Percentiles rank a stretch among this genome's conserved stretches.
phyloP scores from a whole-genome alignment of 2,888 invertebrate genomes.

The Isoperla grammatica region DNA sequence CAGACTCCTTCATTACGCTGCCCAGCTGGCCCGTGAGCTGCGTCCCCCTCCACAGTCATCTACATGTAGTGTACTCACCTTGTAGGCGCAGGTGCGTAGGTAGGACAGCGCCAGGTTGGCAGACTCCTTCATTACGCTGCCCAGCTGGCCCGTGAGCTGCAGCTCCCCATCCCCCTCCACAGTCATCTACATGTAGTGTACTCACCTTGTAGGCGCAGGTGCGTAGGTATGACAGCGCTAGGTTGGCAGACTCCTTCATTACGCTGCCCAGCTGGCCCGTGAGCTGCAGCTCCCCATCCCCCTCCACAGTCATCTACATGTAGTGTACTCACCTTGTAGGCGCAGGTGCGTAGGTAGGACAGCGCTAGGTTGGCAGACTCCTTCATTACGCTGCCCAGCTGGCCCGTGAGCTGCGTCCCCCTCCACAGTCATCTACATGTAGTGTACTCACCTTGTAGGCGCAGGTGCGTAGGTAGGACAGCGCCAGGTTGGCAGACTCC shows the following conservation, averaged over 20 bases:
- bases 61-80: too few relatives aligned
- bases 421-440: too few relatives aligned
- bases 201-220: conserved; percentile 39
- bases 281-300: conserved; percentile 47
- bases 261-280: conserved; percentile 53
- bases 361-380: conserved; percentile 52
- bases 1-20: conserved; percentile 53
- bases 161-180: conserved; percentile 48
- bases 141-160: conserved; percentile 50
- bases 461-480: conserved; percentile 47
- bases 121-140: conserved; percentile 53
- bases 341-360: conserved; percentile 47
- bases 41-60: too few relatives aligned
- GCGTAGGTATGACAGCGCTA: conserved; percentile 50
- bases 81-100: conserved; percentile 41
- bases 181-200: too few relatives aligned
- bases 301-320: too few relatives aligned
- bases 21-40: conserved; percentile 52
- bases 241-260: conserved; percentile 52
- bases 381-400: conserved; percentile 52
- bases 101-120: conserved; percentile 51
- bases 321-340: conserved; percentile 36
- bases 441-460: conserved; percentile 37
- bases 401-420: conserved; percentile 52
- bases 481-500: conserved; percentile 51